Evolutionary conservation across 2,113 vertebrate species (phyloP), one percentile per base, ranked within the genome.

Genomic region (Dicerorhinus sumatrensis): DNA sequence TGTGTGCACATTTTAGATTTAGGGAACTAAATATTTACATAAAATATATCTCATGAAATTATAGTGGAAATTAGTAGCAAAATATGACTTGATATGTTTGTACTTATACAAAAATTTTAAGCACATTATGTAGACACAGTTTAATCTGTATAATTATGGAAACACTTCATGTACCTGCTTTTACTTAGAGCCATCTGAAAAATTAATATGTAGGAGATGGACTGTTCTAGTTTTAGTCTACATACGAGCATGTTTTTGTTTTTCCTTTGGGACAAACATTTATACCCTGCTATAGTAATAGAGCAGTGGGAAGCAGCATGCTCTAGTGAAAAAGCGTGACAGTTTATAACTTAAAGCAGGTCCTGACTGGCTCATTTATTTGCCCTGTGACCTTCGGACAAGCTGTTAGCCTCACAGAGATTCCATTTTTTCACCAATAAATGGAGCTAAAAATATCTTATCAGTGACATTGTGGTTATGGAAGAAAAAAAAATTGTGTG

Each of bases 41-140:
- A 65, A 62, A 85, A 62, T 60, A 33, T 6, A 27, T 70, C 12
- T 93, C 91, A 79, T 73, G 62, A 81, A 69, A 80, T 89, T 67
- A 67, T 58, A 79, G 39, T 62, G 51, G 25, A 95, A 96, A 94
- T 89, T 62, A 84, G 48, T 88, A 48, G n/a, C 46, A 95, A 91
- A 69, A 67, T 33, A 60, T 88, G 16, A 39, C 46, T 77, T 89
- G n/a, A 39, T 42, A 72, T 80, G 54, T 67, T 86, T 86, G 56
- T 73, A 79, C 36, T 67, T 77, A 73, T 2, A 13, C 21, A 56
- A 65, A 91, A 51, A 6, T 1, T 4, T 63, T 82, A 86, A 60
- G 29, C 39, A 69, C 13, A 81, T n/a, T 86, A 39, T 79, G 11
- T 95, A 70, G 46, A 51, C 42, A 82, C 9, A 29, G 31, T 54